Evolutionary conservation across 92 coral and sea anemone species (phyloP).

Genomic region (Palythoa heliodiscus): DNA sequence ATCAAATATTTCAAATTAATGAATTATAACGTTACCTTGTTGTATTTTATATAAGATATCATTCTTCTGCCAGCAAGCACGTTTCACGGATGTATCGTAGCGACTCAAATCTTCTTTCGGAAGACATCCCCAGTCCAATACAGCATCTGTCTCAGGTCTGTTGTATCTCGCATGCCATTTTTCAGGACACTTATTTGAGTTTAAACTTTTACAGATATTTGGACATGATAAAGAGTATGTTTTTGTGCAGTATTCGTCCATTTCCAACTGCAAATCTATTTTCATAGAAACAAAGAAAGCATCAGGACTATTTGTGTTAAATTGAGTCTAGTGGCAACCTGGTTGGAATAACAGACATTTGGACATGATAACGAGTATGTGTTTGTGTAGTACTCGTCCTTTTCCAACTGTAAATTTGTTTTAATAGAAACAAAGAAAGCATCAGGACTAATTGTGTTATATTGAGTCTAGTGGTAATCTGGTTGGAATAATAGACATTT

Average conservation of each 20-base stretch:
- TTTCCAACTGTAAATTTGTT: too few relatives aligned
- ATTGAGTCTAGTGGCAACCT: too few relatives aligned
- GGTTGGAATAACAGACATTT: not conserved
- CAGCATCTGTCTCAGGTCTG: not conserved
- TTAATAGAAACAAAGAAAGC: too few relatives aligned
- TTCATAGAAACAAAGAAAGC: too few relatives aligned
- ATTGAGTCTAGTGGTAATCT: too few relatives aligned
- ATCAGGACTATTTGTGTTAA: too few relatives aligned
- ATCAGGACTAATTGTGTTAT: too few relatives aligned
- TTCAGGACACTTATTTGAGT: not conserved
- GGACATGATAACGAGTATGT: not conserved
- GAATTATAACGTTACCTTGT: not conserved
- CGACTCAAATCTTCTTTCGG: slow-evolving; percentile 2
- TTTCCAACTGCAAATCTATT: too few relatives aligned
- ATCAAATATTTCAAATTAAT: not conserved
- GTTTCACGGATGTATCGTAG: not conserved
- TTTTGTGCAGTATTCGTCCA: slow-evolving; percentile 1
- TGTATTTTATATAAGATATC: not conserved
- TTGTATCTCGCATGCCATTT: slow-evolving; percentile 22
- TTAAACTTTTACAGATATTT: not conserved
- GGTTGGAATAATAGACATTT: not conserved
- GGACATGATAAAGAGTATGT: not conserved
- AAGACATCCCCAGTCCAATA: not conserved
- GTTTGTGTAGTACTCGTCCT: not conserved
- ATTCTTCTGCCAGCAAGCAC: not conserved